These are phyloP conservation scores for Drosophila baimaii DNA, from an alignment of 1,140 invertebrate species.

Conservation along the genomic window DNA sequence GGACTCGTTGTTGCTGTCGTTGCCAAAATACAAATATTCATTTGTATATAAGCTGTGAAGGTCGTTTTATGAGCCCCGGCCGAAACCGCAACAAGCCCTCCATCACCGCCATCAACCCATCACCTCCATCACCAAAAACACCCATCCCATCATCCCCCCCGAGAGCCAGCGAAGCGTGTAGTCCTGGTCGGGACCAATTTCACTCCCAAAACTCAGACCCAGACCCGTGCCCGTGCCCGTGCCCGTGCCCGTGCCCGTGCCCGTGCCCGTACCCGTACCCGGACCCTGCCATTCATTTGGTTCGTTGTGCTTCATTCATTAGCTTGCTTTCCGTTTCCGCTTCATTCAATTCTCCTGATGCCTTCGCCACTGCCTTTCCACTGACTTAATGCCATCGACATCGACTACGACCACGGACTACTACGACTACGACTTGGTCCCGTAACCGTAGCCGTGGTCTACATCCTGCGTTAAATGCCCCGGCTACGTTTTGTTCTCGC, in stretches of 20 bases:
- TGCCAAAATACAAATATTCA: conserved; percentile 57
- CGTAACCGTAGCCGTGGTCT: conserved; percentile 42
- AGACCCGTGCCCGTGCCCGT: conserved; percentile 1
- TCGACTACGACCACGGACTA: conserved; percentile 39
- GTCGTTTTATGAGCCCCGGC: conserved; percentile 46
- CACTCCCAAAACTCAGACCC: conserved; percentile 5
- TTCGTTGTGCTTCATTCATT: conserved; percentile 82
- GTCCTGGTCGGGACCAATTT: conserved; percentile 29
- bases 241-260: conserved; percentile 17
- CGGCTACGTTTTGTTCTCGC: conserved; percentile 22
- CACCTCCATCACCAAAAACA: conserved; percentile 1
- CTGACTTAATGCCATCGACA: conserved; percentile 76
- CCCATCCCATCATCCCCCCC: neutral
- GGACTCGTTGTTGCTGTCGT: conserved; percentile 27
- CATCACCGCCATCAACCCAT: conserved; percentile 6
- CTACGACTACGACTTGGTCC: conserved; percentile 14
- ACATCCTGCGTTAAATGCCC: conserved; percentile 52
- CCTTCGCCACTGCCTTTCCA: conserved; percentile 45
- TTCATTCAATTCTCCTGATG: conserved; percentile 77
- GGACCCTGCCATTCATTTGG: conserved; percentile 68
- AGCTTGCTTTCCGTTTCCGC: conserved; percentile 81
- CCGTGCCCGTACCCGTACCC: conserved; percentile 7
- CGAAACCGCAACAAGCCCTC: conserved; percentile 32
- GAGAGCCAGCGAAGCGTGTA: conserved; percentile 55
- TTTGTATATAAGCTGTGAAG: conserved; percentile 53